Conservation (phyloP, 2,888 invertebrate species). For the Drosophila kambysellisi region DNA sequence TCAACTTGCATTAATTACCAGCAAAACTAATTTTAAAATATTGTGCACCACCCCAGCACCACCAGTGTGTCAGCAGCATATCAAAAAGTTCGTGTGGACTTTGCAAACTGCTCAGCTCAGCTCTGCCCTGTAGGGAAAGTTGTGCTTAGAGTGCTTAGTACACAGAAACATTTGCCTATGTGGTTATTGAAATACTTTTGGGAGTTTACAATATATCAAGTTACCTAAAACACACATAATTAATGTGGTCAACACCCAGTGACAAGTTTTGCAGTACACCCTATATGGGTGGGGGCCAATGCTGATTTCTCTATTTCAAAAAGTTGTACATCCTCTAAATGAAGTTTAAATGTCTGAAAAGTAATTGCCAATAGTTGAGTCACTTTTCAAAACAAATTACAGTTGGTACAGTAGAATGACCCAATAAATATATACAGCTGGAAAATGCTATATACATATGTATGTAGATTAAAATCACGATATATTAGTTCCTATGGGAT, state of each 20-base stretch:
- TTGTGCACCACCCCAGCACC: constrained; percentile 33
- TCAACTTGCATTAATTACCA: constrained; percentile 52
- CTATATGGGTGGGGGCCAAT: not conserved
- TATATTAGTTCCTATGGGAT: not conserved
- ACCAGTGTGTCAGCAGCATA: constrained; percentile 20
- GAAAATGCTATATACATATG: not conserved
- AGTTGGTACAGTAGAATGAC: not conserved
- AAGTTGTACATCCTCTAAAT: not conserved
- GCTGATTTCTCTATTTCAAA: not conserved
- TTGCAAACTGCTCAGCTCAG: not conserved
- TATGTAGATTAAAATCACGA: not conserved
- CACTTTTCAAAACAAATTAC: not conserved
- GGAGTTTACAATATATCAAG: constrained; percentile 3
- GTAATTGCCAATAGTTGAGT: not conserved
- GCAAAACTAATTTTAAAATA: constrained; percentile 65
- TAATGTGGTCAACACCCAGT: not conserved
- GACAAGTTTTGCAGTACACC: not conserved
- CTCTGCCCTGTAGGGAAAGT: no score
- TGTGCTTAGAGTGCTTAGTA: constrained; percentile 3
- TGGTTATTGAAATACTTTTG: constrained; percentile 25
- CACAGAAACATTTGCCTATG: constrained; percentile 16
- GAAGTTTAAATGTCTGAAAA: not conserved
- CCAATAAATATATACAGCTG: not conserved
- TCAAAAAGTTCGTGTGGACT: constrained; percentile 17
- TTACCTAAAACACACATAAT: constrained; percentile 6